These are phyloP conservation scores for Acinonyx jubatus DNA, from an alignment of 2,113 vertebrate species.

Conservation along the genomic window DNA sequence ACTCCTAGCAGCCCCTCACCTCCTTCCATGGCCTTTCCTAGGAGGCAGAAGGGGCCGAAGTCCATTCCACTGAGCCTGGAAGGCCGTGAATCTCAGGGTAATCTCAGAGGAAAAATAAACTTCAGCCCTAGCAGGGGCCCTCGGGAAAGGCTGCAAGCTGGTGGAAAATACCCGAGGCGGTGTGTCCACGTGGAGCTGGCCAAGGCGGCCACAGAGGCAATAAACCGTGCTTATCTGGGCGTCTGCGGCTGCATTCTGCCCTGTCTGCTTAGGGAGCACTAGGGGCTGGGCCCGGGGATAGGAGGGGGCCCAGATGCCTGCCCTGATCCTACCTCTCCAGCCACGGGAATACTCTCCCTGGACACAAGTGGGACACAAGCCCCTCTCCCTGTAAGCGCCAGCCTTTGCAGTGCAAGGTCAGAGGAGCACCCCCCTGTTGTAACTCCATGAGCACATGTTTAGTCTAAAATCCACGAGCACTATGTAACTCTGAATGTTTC, in stretches of 20 bases:
- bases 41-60: constrained; percentile 50
- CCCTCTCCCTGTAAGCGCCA: neutral
- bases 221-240: constrained; percentile 37
- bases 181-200: neutral
- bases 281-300: neutral
- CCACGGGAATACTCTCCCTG: neutral
- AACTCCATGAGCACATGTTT: neutral
- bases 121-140: constrained; percentile 52
- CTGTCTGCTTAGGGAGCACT: neutral
- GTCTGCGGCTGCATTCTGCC: neutral
- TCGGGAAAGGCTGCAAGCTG: constrained; percentile 10
- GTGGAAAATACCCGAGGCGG: constrained; percentile 63
- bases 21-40: neutral
- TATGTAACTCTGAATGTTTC: neutral
- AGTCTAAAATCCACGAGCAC: constrained; percentile 49
- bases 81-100: constrained; percentile 6
- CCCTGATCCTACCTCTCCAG: neutral
- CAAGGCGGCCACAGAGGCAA: neutral
- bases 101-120: constrained; percentile 73
- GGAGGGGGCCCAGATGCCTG: neutral
- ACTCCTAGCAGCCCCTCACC: neutral
- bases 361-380: neutral
- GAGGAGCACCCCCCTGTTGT: neutral
- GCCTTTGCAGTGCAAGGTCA: neutral
- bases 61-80: constrained; percentile 40